These are phyloP conservation scores for Knipowitschia caucasica DNA, from an alignment of 2,797 vertebrate genomes.

Conservation along the genomic window DNA sequence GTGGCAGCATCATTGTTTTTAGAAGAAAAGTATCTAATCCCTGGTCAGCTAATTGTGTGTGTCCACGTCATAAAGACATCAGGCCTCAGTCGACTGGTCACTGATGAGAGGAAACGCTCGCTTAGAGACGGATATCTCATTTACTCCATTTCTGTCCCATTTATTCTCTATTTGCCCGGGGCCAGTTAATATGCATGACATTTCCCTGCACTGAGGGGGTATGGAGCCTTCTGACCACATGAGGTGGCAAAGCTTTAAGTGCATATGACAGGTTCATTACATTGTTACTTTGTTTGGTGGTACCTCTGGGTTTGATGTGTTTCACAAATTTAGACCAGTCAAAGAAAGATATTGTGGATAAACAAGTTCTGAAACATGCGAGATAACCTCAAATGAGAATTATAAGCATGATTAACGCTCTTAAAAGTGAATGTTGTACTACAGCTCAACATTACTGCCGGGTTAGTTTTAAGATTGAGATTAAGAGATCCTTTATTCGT, in stretches of 20 bases:
- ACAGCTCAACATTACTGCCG: too few species aligned
- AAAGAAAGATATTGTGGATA: not conserved
- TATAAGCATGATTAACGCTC: too few species aligned
- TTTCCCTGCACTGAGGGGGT: constrained; percentile 49
- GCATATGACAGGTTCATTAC: not conserved
- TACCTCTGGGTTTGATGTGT: too few species aligned
- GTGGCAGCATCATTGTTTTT: constrained; percentile 4
- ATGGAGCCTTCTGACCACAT: constrained; percentile 17
- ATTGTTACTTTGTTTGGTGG: not conserved
- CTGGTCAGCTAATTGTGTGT: constrained; percentile 67
- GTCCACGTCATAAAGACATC: constrained; percentile 66
- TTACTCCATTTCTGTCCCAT: constrained; percentile 73
- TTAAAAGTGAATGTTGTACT: too few species aligned
- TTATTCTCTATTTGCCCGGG: constrained; percentile 68
- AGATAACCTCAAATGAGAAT: too few species aligned
- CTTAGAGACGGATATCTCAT: constrained; percentile 72
- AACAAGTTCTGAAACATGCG: too few species aligned
- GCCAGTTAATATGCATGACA: constrained; percentile 72
- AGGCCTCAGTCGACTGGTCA: constrained; percentile 51
- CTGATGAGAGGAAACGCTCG: constrained; percentile 73
- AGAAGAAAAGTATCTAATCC: constrained; percentile 25
- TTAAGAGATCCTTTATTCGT: too few species aligned
- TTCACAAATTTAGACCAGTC: not conserved
- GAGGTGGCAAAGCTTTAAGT: not conserved
- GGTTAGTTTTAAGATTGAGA: too few species aligned